phyloP scores from a whole-genome alignment of 2,888 invertebrate species.

The Drosophila fulvimacula region DNA sequence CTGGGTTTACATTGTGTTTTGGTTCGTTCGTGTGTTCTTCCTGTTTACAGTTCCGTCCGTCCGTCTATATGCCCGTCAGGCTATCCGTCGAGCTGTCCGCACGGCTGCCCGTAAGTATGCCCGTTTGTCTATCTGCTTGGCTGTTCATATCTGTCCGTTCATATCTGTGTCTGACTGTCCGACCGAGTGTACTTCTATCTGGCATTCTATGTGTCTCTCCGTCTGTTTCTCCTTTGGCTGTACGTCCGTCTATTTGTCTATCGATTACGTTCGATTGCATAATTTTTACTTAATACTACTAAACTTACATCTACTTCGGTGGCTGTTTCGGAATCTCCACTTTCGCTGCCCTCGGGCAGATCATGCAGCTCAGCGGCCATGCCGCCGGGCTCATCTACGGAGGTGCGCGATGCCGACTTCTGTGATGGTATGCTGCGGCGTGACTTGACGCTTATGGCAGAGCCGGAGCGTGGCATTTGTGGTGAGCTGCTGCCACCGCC shows the following conservation, averaged over 20 bases:
- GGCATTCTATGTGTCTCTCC: background rate
- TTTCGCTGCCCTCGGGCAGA: conserved; percentile 87
- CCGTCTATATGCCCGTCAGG: too few relatives aligned
- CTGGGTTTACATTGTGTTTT: background rate
- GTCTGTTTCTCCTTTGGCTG: background rate
- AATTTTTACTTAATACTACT: too few relatives aligned
- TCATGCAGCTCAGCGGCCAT: conserved; percentile 86
- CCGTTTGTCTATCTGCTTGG: background rate
- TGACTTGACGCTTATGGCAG: conserved; percentile 86
- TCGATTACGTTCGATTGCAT: background rate
- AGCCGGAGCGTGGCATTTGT: conserved; percentile 85
- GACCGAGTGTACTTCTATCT: background rate
- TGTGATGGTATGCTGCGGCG: conserved; percentile 86
- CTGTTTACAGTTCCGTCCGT: background rate
- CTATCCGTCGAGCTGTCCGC: background rate
- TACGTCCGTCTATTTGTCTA: background rate
- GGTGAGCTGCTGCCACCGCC: conserved; percentile 81
- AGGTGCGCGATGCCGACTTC: conserved; percentile 86
- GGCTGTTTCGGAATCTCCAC: conserved; percentile 88
- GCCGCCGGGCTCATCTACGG: conserved; percentile 85
- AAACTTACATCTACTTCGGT: conserved; percentile 89
- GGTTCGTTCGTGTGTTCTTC: too few relatives aligned
- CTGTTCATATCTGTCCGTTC: background rate
- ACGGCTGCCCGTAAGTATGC: too few relatives aligned
- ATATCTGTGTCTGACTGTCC: background rate